Conservation (phyloP, 2,113 vertebrate genomes). For the Phasianus colchicus region DNA sequence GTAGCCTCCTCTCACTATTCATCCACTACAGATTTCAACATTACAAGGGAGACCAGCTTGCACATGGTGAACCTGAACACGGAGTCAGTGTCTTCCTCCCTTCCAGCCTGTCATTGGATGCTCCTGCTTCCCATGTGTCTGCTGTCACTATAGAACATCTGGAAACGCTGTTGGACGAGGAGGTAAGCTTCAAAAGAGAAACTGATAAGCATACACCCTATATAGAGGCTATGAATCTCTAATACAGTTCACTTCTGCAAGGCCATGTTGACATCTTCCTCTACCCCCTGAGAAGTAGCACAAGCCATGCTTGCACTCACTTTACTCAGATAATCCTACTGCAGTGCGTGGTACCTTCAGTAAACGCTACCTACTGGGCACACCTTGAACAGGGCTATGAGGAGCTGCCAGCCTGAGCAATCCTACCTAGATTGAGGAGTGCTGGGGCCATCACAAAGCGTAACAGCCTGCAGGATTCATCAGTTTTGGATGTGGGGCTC, state of each 20-base stretch:
- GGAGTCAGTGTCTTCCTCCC: neutral
- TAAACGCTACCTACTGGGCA: neutral
- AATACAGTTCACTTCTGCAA: neutral
- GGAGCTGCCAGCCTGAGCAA: neutral
- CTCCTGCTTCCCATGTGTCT: conserved; percentile 46
- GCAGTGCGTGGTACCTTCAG: neutral
- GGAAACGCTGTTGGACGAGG: neutral
- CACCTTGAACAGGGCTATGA: neutral
- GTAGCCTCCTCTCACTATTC: neutral
- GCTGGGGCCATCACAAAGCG: neutral
- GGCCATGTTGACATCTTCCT: neutral
- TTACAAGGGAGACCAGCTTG: conserved; percentile 53
- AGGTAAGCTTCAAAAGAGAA: conserved; percentile 53
- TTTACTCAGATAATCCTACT: neutral
- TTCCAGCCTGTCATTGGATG: conserved; percentile 23
- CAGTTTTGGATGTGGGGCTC: neutral
- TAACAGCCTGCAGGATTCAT: neutral
- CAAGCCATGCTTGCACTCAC: neutral
- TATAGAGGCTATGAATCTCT: neutral
- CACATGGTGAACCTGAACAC: conserved; percentile 64
- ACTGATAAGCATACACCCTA: too few relatives aligned
- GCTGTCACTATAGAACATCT: neutral
- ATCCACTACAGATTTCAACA: conserved; percentile 60
- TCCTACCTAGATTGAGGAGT: neutral
- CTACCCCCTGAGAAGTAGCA: neutral